Conservation (phyloP, 2,888 invertebrate species). For the Pimpla rufipes region DNA sequence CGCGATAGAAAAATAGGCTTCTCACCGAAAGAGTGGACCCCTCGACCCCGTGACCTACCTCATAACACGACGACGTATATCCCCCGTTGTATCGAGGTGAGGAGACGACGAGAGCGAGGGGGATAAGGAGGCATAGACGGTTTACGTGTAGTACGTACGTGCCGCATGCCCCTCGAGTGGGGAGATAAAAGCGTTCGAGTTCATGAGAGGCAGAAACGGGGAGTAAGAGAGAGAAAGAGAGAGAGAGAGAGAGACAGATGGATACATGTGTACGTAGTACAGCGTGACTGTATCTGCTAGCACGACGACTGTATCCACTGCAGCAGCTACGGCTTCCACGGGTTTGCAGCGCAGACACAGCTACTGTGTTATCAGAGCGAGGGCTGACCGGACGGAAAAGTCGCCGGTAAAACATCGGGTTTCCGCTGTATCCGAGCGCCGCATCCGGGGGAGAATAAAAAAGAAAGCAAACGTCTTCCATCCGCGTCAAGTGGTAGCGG, state of each 20-base stretch:
- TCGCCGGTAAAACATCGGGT: slow-evolving; percentile 14
- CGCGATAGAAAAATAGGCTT: slow-evolving; percentile 52
- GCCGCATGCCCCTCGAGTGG: slow-evolving; percentile 44
- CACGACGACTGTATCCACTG: not conserved
- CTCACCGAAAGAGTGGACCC: slow-evolving; percentile 62
- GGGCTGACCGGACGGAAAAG: slow-evolving; percentile 8
- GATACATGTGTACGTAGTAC: slow-evolving; percentile 35
- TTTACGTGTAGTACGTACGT: slow-evolving; percentile 45
- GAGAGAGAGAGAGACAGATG: not conserved
- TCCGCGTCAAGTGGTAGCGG: not conserved
- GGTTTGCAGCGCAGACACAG: not conserved
- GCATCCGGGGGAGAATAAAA: not conserved
- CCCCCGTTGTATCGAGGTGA: slow-evolving; percentile 35
- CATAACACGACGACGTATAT: slow-evolving; percentile 49
- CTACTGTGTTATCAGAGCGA: not conserved
- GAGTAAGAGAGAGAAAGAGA: no score
- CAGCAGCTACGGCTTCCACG: not conserved
- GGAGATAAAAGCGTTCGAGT: slow-evolving; percentile 59
- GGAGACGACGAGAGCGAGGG: slow-evolving; percentile 36
- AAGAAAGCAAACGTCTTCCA: not conserved
- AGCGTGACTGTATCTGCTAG: not conserved
- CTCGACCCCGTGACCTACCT: slow-evolving; percentile 76
- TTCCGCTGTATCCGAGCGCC: not conserved
- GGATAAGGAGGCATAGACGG: slow-evolving; percentile 28
- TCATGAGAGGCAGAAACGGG: slow-evolving; percentile 11